These are phyloP conservation scores for Malthinus seriepunctatus DNA, from an alignment of 2,888 invertebrate species.

Conservation along the genomic window DNA sequence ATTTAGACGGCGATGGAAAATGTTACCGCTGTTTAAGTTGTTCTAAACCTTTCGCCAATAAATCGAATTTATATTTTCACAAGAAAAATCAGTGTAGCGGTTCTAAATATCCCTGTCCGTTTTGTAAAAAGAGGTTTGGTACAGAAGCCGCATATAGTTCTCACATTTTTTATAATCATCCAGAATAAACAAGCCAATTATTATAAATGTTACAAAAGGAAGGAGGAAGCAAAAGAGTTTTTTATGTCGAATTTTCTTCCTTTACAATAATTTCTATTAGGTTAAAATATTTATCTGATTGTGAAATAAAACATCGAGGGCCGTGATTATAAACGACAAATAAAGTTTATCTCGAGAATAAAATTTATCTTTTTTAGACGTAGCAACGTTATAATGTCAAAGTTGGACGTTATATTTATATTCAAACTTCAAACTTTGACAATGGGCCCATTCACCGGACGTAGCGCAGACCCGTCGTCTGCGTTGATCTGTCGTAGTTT, in stretches of 20 bases:
- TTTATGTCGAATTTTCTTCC: background rate
- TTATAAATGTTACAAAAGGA: background rate
- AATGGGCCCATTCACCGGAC: too few species aligned
- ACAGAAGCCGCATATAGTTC: constrained; percentile 55
- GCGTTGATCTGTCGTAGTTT: too few species aligned
- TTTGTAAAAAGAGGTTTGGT: constrained; percentile 54
- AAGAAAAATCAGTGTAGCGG: constrained; percentile 55
- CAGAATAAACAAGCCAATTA: constrained; percentile 44
- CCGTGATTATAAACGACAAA: too few species aligned
- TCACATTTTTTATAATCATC: constrained; percentile 55
- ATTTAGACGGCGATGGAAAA: constrained; percentile 35
- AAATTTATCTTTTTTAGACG: too few species aligned
- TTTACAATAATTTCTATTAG: background rate
- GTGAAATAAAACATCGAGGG: background rate
- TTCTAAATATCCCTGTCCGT: constrained; percentile 54
- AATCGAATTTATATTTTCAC: constrained; percentile 54
- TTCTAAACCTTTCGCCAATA: constrained; percentile 52
- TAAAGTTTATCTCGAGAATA: too few species aligned
- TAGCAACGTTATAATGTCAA: too few species aligned
- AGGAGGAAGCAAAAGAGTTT: background rate
- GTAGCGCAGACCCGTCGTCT: too few species aligned
- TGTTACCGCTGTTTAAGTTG: constrained; percentile 54
- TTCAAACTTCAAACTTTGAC: too few species aligned
- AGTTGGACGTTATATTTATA: too few species aligned
- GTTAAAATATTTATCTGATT: background rate